Evolutionary conservation across 2,113 vertebrate species (phyloP).

Genomic region (Todiramphus saurophagus): DNA sequence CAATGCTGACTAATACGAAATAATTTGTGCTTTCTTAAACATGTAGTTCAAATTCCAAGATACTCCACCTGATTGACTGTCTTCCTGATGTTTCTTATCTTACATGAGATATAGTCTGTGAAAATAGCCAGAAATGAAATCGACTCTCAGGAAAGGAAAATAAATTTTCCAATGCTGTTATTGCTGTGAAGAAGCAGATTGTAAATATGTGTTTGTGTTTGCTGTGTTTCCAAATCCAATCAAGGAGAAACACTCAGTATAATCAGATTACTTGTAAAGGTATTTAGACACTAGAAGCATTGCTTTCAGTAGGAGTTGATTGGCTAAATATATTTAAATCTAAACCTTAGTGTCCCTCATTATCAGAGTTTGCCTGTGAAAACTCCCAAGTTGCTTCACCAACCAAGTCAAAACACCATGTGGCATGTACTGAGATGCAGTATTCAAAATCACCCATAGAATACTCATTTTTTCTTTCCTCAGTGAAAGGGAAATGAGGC

Average conservation of each 20-base stretch:
- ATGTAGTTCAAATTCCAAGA: background rate
- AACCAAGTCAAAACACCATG: background rate
- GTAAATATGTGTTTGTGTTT: background rate
- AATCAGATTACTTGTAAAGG: background rate
- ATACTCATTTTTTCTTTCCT: background rate
- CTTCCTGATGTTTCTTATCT: background rate
- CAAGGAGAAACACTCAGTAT: background rate
- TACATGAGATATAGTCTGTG: background rate
- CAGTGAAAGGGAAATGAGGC: background rate
- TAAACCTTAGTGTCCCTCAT: background rate
- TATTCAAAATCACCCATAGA: background rate
- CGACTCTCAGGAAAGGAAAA: background rate
- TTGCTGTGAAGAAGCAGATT: background rate
- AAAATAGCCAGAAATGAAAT: background rate
- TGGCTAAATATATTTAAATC: background rate
- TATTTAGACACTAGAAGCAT: background rate
- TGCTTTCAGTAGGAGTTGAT: background rate
- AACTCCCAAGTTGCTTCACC: background rate
- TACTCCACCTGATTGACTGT: background rate
- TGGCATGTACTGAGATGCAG: background rate
- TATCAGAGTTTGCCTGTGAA: background rate
- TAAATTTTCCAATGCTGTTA: background rate
- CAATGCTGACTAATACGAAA: background rate
- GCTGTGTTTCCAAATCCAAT: background rate
- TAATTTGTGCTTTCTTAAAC: background rate